Conservation (phyloP, 2,113 vertebrate genomes). For the Smithornis capensis region DNA sequence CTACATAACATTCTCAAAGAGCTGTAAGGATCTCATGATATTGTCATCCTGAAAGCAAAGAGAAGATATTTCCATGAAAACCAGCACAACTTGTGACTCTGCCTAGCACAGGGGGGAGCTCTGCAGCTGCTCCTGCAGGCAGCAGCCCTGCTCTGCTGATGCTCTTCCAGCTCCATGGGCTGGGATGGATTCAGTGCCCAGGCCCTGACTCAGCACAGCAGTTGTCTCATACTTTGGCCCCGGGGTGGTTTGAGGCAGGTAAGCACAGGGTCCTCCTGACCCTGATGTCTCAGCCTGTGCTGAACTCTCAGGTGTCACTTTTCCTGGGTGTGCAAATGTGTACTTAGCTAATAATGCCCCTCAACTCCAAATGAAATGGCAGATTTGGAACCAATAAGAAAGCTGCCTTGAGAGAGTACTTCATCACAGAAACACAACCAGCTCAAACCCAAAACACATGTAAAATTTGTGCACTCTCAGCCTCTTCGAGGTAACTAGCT, state of each 20-base stretch:
- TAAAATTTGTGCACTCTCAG: background rate
- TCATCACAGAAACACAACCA: background rate
- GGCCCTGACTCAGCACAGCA: background rate
- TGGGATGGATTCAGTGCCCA: background rate
- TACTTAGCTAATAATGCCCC: background rate
- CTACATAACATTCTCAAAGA: constrained; percentile 98
- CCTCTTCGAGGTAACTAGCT: background rate
- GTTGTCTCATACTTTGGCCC: background rate
- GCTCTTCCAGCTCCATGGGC: background rate
- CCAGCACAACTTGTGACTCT: background rate
- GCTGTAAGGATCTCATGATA: constrained; percentile 95
- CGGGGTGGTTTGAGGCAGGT: background rate
- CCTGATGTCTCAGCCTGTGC: background rate
- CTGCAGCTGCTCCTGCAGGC: background rate
- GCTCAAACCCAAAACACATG: background rate
- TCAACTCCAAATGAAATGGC: background rate
- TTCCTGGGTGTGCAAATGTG: accelerated
- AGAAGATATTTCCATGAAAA: background rate
- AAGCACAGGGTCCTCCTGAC: background rate
- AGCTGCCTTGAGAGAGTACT: background rate
- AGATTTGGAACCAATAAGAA: background rate
- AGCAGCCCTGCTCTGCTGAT: background rate
- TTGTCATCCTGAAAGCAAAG: constrained; percentile 87
- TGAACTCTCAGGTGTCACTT: background rate
- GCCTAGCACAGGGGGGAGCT: background rate